phyloP scores from a whole-genome alignment of 2,888 invertebrate species.

The Lasiommata megera region DNA sequence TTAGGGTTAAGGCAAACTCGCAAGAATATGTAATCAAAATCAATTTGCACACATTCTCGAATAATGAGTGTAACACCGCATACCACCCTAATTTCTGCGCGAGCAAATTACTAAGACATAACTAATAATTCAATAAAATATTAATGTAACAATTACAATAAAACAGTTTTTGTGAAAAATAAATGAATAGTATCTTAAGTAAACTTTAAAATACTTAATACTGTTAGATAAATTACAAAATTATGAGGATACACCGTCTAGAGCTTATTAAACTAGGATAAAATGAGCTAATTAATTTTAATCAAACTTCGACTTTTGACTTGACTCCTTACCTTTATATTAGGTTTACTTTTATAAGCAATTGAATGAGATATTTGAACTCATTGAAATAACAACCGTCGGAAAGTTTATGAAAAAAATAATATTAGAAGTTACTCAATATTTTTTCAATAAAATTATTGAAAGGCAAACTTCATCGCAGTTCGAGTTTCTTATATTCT shows the following conservation, averaged over 20 bases:
- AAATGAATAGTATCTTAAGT: too few species aligned
- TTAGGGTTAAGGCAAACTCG: too few species aligned
- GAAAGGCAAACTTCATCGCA: background rate
- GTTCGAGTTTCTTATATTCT: background rate
- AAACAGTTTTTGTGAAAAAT: too few species aligned
- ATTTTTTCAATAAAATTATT: conserved; percentile 4
- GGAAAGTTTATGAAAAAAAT: background rate
- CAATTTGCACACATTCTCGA: too few species aligned
- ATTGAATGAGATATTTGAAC: background rate
- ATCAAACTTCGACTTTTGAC: background rate
- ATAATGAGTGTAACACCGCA: too few species aligned
- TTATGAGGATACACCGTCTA: background rate
- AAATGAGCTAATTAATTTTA: background rate
- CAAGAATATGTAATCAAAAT: too few species aligned
- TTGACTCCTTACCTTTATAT: too few species aligned
- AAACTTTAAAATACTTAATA: background rate
- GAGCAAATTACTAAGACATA: too few species aligned
- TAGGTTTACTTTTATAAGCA: background rate
- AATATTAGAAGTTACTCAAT: background rate
- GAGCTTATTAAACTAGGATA: background rate
- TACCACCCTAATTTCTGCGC: too few species aligned
- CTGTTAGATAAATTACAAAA: too few species aligned
- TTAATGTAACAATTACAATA: too few species aligned
- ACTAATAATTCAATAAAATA: too few species aligned
- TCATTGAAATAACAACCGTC: background rate